A percentile compares a stretch with the other conserved stretches of the same genome.
Evolutionary conservation across 2,113 vertebrate species (phyloP).

Genomic region (Genyomyrus donnyi): DNA sequence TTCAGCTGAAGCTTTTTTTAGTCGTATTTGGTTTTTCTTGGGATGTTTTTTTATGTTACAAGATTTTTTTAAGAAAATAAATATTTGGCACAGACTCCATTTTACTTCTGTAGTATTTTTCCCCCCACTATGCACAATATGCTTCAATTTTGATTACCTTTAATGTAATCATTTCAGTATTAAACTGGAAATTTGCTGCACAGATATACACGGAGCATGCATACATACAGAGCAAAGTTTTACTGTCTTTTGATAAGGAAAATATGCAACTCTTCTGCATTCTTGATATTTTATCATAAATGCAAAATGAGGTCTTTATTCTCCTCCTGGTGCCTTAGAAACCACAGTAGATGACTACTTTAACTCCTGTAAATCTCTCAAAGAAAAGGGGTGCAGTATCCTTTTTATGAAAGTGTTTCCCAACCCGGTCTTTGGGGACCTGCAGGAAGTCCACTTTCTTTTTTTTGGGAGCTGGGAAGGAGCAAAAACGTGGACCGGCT

Average conservation of each 20-base stretch:
- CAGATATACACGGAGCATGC: neutral
- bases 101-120: neutral
- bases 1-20: constrained; percentile 11
- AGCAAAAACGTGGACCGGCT: neutral
- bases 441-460: neutral
- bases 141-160: neutral
- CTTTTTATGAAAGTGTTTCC: neutral
- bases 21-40: constrained; percentile 31
- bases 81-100: constrained; percentile 17
- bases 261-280: neutral
- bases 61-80: constrained; percentile 49
- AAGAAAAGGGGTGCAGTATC: neutral
- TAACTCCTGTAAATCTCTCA: neutral
- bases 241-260: neutral
- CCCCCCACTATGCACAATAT: neutral
- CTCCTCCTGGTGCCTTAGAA: neutral
- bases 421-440: neutral
- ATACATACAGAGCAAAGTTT: neutral
- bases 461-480: neutral
- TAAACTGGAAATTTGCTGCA: neutral
- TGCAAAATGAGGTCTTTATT: neutral
- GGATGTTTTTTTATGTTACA: constrained; percentile 31
- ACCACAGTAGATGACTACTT: neutral
- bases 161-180: neutral
- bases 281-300: neutral